Conservation (phyloP, 2,888 invertebrate species). For the Caradrina kadenii region DNA sequence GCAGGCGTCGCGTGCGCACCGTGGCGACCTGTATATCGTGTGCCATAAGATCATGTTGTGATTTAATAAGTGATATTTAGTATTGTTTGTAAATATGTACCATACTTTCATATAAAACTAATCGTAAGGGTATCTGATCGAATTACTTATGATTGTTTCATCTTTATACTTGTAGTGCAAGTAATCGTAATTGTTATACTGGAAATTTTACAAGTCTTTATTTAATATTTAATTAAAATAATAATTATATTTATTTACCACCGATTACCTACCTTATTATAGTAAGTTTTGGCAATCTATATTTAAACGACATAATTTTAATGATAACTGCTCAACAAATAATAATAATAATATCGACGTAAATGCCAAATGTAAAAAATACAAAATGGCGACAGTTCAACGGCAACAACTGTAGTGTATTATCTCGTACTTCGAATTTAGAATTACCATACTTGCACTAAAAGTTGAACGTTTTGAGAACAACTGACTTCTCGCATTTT, state of each 20-base stretch:
- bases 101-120: constrained; percentile 86
- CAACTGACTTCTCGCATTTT: constrained; percentile 62
- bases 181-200: constrained; percentile 62
- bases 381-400: constrained; percentile 37
- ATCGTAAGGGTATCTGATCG: constrained; percentile 80
- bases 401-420: constrained; percentile 35
- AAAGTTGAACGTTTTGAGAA: constrained; percentile 62
- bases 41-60: constrained; percentile 90
- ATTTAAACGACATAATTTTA: constrained; percentile 44
- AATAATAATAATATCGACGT: constrained; percentile 25
- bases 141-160: constrained; percentile 76
- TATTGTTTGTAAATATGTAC: constrained; percentile 90
- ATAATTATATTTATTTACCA: constrained; percentile 66
- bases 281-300: constrained; percentile 63
- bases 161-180: constrained; percentile 70
- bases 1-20: constrained; percentile 61
- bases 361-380: constrained; percentile 45
- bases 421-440: constrained; percentile 50
- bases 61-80: constrained; percentile 90
- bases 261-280: constrained; percentile 61
- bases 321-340: constrained; percentile 52
- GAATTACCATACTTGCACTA: constrained; percentile 64
- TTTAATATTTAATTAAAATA: constrained; percentile 61
- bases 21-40: constrained; percentile 85
- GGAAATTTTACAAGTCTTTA: constrained; percentile 56